These are phyloP conservation scores for Rosalia funebris DNA, from an alignment of 2,888 invertebrate genomes.

Conservation along the genomic window DNA sequence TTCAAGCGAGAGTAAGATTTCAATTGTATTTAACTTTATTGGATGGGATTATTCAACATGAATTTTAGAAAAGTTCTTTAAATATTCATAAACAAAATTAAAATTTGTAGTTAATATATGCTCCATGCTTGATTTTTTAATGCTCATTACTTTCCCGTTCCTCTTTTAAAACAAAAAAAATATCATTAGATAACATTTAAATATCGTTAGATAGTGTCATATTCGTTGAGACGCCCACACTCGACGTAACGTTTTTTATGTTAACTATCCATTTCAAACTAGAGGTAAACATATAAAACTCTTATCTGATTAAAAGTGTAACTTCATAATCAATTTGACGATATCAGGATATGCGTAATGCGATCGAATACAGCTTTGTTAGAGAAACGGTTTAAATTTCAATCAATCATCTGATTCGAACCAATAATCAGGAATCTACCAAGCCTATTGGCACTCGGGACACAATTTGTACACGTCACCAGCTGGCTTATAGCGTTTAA, in stretches of 20 bases:
- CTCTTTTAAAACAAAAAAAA: too few relatives aligned
- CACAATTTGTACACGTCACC: slow-evolving; percentile 22
- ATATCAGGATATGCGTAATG: slow-evolving; percentile 13
- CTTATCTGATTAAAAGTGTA: slow-evolving; percentile 14
- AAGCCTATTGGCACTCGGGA: slow-evolving; percentile 21
- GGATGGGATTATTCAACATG: too few relatives aligned
- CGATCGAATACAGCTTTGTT: slow-evolving; percentile 17
- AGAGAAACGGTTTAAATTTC: slow-evolving; percentile 21
- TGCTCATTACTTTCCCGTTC: too few relatives aligned
- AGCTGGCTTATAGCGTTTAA: slow-evolving; percentile 1
- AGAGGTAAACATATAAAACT: neutral
- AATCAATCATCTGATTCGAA: slow-evolving; percentile 21
- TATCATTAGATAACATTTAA: neutral
- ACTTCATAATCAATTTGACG: slow-evolving; percentile 13
- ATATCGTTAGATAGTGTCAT: neutral
- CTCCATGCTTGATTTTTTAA: too few relatives aligned
- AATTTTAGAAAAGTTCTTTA: too few relatives aligned
- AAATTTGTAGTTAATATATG: too few relatives aligned
- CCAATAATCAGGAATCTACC: slow-evolving; percentile 22
- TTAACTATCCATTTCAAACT: neutral
- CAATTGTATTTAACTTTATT: too few relatives aligned
- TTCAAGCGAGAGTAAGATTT: too few relatives aligned
- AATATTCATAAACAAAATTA: too few relatives aligned
- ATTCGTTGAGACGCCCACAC: neutral
- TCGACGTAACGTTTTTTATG: neutral